A percentile compares a stretch with the other conserved stretches of the same genome.
Conservation (phyloP, 2,113 vertebrate genomes). For the Elephas maximus region DNA sequence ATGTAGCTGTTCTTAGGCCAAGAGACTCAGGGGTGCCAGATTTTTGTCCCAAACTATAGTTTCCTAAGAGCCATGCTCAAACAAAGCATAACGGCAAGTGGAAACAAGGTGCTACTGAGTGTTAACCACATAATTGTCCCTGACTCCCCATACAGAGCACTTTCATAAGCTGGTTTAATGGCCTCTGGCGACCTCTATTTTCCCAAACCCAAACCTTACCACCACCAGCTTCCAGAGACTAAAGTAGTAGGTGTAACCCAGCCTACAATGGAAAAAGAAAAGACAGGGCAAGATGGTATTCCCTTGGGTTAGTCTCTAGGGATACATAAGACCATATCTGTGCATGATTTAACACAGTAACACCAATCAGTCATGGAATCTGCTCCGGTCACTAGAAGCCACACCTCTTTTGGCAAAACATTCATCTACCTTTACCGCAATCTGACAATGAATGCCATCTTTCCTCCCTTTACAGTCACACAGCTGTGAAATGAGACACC, state of each 20-base stretch:
- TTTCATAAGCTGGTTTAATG: not conserved
- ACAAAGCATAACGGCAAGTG: not conserved
- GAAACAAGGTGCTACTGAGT: not conserved
- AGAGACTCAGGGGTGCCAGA: not conserved
- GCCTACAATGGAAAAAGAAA: no score
- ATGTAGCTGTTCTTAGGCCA: not conserved
- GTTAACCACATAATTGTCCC: not conserved
- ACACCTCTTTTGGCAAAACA: not conserved
- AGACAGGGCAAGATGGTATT: no score
- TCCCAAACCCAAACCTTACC: not conserved
- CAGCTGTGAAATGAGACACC: not conserved
- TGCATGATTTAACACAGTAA: not conserved
- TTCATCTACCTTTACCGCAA: not conserved
- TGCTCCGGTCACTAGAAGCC: not conserved
- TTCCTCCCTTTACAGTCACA: not conserved
- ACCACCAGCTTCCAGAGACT: not conserved
- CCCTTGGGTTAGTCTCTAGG: not conserved
- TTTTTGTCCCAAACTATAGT: not conserved
- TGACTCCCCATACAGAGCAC: not conserved
- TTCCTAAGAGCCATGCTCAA: not conserved
- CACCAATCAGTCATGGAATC: not conserved
- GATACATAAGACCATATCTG: not conserved
- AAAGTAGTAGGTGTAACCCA: not conserved
- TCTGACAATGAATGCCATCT: not conserved
- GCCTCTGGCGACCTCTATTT: not conserved